Base-by-base conservation (phyloP, 1,140 invertebrate genomes). In the Apolygus lucorum region DNA sequence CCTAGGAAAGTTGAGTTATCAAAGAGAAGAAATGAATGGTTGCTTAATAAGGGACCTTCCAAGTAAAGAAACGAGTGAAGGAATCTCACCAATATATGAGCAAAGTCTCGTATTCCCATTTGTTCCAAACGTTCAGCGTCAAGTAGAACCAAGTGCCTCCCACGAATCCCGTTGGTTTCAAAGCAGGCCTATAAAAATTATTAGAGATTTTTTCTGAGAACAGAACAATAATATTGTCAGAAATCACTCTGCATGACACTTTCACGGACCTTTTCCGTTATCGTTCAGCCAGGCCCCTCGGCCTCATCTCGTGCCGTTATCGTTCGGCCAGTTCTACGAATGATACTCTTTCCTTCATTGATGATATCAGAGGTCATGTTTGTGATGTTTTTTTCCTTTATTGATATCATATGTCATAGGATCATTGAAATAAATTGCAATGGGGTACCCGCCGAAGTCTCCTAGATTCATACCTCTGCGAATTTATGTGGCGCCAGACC, bases 381-480 rank as follows among this genome's bases (percentile, higher is more conserved):
- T 11, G 17, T 71, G 28, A 13, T 70, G 62, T 64, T 21, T 17
- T 17, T 71, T 54, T 49, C 2, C 26, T 54, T 34, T 21, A 67
- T 64, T 52, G 34, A 42, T 42, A 42, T 42, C 4, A 42, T 42
- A 42, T 4, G 34, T 42, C 34, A 42, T 42, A 4, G 34, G 34
- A 42, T 42, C 34, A 42, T 8, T 42, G 34, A n/a, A 42, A 42
- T 42, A 42, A 42, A 42, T 42, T 42, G n/a, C n/a, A n/a, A 4
- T 42, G 34, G 17, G 34, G 34, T 42, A 42, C 34, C 34, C 34
- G 34, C 34, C 34, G 17, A 42, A 42, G 34, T 42, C 34, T 42
- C 34, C 34, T 42, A 4, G 34, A 42, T 42, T 42, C 34, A 4
- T 42, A 42, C 34, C 17, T 42, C 4, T 42, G 34, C 34, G 34